Evolutionary conservation across 2,888 invertebrate genomes (phyloP).

Genomic region (Yponomeuta evonymella): DNA sequence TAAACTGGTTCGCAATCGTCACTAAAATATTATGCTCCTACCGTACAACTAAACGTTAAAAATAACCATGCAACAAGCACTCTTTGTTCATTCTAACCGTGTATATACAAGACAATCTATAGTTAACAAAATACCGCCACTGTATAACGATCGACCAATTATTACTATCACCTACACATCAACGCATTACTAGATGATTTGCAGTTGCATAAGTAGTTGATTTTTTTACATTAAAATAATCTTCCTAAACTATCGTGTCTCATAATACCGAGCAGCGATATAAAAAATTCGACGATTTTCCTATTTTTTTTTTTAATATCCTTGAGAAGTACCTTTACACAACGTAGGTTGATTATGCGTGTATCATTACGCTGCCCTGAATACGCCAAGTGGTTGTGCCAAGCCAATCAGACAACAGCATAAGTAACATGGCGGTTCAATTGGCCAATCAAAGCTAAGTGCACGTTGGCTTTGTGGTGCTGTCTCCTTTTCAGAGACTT

Average conservation of each 20-base stretch:
- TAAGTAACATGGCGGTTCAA: no score
- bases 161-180: neutral
- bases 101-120: neutral
- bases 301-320: no score
- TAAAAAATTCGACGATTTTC: no score
- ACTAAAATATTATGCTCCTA: neutral
- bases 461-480: no score
- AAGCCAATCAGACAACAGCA: no score
- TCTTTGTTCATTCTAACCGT: neutral
- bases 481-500: no score
- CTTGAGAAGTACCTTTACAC: no score
- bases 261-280: no score
- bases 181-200: neutral
- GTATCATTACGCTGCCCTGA: no score
- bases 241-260: neutral
- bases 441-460: no score
- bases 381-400: no score
- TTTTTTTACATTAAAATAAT: neutral
- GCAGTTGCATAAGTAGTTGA: neutral
- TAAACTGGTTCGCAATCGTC: neutral
- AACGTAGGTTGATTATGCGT: no score
- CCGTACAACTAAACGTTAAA: neutral
- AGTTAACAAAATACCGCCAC: neutral
- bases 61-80: slow-evolving; percentile 1
- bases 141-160: neutral